phyloP scores from a whole-genome alignment of 2,888 invertebrate genomes.

The Yponomeuta malinellus region DNA sequence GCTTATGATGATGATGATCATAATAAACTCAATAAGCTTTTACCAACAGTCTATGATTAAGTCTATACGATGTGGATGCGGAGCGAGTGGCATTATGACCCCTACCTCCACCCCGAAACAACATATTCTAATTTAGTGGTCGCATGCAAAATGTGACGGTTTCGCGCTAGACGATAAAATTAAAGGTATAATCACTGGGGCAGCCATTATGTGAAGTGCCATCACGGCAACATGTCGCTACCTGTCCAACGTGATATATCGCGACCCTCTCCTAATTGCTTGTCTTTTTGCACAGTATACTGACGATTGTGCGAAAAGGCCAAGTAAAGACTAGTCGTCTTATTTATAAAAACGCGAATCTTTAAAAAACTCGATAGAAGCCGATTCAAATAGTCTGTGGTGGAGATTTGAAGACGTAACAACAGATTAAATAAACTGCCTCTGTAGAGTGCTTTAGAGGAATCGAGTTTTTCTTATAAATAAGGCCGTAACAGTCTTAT shows the following conservation, averaged over 20 bases:
- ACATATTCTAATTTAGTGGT: constrained; percentile 1
- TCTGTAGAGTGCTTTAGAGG: neutral
- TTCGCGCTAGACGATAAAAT: constrained; percentile 8
- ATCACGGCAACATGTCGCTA: constrained; percentile 51
- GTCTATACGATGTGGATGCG: neutral
- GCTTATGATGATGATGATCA: too few species aligned
- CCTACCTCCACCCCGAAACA: neutral
- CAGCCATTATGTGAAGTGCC: constrained; percentile 37
- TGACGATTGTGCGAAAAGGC: neutral
- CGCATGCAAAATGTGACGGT: neutral
- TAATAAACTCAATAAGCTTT: neutral
- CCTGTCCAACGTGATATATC: constrained; percentile 53
- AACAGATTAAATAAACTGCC: neutral
- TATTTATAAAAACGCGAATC: too few species aligned
- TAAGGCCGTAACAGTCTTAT: too few species aligned
- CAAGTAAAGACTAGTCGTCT: too few species aligned
- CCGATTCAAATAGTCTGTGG: too few species aligned
- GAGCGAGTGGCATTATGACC: neutral
- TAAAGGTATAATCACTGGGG: constrained; percentile 14
- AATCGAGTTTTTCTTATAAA: too few species aligned
- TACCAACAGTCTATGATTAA: neutral
- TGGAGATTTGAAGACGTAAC: too few species aligned
- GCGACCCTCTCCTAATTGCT: constrained; percentile 50
- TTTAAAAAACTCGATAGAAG: too few species aligned
- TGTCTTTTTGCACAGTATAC: constrained; percentile 39